Evolutionary conservation across 2,888 invertebrate genomes (phyloP).

Genomic region (Acleris cristana): DNA sequence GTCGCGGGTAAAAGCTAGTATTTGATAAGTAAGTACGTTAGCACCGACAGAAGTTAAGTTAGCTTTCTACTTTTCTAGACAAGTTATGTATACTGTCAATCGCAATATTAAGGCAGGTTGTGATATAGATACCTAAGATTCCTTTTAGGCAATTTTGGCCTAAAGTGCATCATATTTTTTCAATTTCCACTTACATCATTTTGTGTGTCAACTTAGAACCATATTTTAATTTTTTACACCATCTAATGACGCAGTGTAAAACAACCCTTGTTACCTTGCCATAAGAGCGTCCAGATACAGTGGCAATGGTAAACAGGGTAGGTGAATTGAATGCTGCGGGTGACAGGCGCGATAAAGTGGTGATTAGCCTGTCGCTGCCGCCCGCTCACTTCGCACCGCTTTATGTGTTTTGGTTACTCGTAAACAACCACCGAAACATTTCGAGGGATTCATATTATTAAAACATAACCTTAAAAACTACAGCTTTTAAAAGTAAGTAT

Average conservation of each 20-base stretch:
- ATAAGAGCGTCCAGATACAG: constrained; percentile 19
- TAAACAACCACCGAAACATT: constrained; percentile 22
- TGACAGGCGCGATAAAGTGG: constrained; percentile 72
- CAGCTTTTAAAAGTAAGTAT: too few relatives aligned
- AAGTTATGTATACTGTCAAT: not conserved
- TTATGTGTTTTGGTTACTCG: constrained; percentile 28
- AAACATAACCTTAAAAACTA: not conserved
- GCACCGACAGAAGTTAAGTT: too few relatives aligned
- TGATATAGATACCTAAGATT: too few relatives aligned
- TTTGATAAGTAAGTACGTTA: not conserved
- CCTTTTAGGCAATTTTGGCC: not conserved
- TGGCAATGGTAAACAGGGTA: constrained; percentile 34
- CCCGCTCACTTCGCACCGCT: constrained; percentile 48
- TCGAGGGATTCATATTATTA: constrained; percentile 2
- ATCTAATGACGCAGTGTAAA: constrained; percentile 3
- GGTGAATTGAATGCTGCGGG: constrained; percentile 56
- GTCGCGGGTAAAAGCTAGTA: too few relatives aligned
- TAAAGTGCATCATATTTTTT: not conserved
- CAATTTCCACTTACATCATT: not conserved
- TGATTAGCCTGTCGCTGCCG: constrained; percentile 74
- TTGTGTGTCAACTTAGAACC: not conserved
- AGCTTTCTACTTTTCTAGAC: not conserved
- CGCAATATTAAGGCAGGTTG: not conserved
- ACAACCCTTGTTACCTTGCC: constrained; percentile 11
- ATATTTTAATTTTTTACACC: not conserved